phyloP scores from a whole-genome alignment of 2,888 invertebrate species.

The Tinea pellionella region DNA sequence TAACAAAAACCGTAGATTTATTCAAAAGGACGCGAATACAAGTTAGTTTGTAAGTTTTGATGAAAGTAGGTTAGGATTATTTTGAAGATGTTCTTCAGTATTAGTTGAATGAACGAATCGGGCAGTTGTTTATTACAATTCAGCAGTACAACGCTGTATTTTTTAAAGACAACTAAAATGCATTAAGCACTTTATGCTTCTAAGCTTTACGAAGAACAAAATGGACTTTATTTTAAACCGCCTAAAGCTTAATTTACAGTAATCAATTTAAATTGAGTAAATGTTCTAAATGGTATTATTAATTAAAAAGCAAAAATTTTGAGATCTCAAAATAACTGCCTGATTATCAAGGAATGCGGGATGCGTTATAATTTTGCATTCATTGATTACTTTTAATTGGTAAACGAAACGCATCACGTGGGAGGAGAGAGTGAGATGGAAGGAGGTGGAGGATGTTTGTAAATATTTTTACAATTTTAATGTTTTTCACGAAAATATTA shows the following conservation, averaged over 20 bases:
- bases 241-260: too few relatives aligned
- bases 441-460: slow-evolving; percentile 24
- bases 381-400: neutral
- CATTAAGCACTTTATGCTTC: too few relatives aligned
- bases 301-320: neutral
- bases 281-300: too few relatives aligned
- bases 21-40: neutral
- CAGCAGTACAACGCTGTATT: neutral
- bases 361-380: neutral
- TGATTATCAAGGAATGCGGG: neutral
- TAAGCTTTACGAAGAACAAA: too few relatives aligned
- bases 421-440: slow-evolving; percentile 14
- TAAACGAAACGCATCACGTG: slow-evolving; percentile 15
- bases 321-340: slow-evolving; percentile 4
- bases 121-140: neutral
- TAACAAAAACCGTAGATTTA: too few relatives aligned
- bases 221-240: too few relatives aligned
- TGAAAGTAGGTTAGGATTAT: slow-evolving; percentile 9
- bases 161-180: neutral
- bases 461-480: slow-evolving; percentile 60
- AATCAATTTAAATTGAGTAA: too few relatives aligned
- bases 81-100: slow-evolving; percentile 10
- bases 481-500: slow-evolving; percentile 50
- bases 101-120: neutral
- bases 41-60: slow-evolving; percentile 7